Percentiles rank a stretch among this genome's conserved stretches.
Evolutionary conservation across 2,113 vertebrate species (phyloP).

Genomic region (Rhinoptilus africanus): DNA sequence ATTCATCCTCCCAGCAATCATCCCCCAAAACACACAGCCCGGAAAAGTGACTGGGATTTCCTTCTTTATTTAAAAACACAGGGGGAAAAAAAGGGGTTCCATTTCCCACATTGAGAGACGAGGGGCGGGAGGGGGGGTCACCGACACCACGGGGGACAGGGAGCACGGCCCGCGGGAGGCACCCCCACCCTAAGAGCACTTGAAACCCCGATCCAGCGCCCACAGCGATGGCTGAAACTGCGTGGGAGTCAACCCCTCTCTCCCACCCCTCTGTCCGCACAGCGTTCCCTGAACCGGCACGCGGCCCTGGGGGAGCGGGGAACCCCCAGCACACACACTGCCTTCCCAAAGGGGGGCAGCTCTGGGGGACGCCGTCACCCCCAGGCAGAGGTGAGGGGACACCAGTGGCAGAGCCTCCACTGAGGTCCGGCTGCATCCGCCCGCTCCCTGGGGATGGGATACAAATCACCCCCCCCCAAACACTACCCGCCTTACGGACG

Average conservation of each 20-base stretch:
- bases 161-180: accelerated
- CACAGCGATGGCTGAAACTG: accelerated
- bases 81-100: neutral
- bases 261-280: accelerated
- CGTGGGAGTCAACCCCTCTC: neutral
- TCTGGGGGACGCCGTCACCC: accelerated
- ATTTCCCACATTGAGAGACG: neutral
- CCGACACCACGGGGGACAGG: accelerated
- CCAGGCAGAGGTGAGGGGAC: neutral
- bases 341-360: neutral
- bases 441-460: neutral
- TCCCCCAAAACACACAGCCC: neutral
- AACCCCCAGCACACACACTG: accelerated
- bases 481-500: accelerated
- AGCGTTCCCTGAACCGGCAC: neutral
- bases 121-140: neutral
- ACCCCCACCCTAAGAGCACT: slow-evolving; percentile 30
- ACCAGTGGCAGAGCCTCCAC: neutral
- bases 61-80: slow-evolving; percentile 44
- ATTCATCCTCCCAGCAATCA: neutral
- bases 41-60: neutral
- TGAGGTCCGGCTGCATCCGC: neutral
- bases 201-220: neutral
- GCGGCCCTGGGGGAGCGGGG: neutral
- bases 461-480: neutral